Percentiles rank a stretch among this genome's conserved stretches.
phyloP scores from a whole-genome alignment of 2,797 vertebrate species.

The Odontamblyopus lacepedii region DNA sequence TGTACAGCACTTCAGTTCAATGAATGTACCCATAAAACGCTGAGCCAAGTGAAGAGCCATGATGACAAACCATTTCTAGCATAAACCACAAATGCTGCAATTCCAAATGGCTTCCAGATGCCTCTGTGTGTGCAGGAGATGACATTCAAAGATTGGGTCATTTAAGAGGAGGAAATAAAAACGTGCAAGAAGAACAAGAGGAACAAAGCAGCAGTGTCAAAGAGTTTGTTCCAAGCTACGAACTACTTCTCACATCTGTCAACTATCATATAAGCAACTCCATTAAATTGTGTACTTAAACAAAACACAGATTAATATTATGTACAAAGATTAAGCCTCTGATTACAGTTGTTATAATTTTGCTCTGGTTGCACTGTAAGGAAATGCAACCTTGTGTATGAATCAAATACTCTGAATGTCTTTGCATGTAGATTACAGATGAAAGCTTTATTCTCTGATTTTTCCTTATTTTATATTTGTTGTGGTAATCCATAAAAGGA shows the following conservation, averaged over 20 bases:
- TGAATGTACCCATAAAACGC: slow-evolving; percentile 45
- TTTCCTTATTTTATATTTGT: neutral
- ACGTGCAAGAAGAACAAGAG: slow-evolving; percentile 28
- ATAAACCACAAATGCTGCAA: slow-evolving; percentile 61
- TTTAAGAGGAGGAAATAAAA: slow-evolving; percentile 50
- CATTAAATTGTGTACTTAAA: slow-evolving; percentile 26
- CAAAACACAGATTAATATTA: neutral
- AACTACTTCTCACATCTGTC: slow-evolving; percentile 73
- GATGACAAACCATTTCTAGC: slow-evolving; percentile 69
- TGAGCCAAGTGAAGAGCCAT: slow-evolving; percentile 61
- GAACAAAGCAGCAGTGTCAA: slow-evolving; percentile 52
- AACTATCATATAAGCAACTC: slow-evolving; percentile 46
- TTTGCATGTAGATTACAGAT: neutral
- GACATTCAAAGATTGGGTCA: slow-evolving; percentile 52
- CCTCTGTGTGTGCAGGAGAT: slow-evolving; percentile 44
- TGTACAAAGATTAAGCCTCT: slow-evolving; percentile 10
- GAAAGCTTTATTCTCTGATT: neutral
- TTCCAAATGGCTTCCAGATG: slow-evolving; percentile 73
- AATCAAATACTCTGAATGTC: neutral
- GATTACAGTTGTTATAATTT: neutral
- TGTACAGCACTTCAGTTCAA: slow-evolving; percentile 25
- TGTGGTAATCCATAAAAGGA: neutral
- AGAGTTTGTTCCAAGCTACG: slow-evolving; percentile 63
- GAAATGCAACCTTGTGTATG: slow-evolving; percentile 1
- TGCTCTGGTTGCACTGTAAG: slow-evolving; percentile 34